Conservation (phyloP, 1,140 invertebrate species). For the Hydropsyche tenuis region DNA sequence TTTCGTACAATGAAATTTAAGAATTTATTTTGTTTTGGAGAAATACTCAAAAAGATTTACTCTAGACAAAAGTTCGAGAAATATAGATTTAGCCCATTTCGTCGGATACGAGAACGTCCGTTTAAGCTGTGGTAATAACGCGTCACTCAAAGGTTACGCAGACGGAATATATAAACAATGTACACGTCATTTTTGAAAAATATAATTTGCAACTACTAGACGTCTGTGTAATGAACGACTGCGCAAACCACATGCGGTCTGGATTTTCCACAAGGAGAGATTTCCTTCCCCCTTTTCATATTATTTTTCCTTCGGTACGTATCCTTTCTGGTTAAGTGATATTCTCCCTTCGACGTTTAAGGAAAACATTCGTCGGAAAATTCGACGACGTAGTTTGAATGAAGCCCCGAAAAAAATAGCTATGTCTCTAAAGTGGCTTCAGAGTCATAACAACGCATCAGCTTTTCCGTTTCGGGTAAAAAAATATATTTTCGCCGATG, state of each 20-base stretch:
- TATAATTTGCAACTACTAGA: slow-evolving; percentile 2
- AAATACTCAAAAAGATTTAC: no score
- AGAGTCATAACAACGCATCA: slow-evolving; percentile 1
- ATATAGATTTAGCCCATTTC: no score
- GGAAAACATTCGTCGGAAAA: neutral
- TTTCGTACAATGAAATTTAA: no score
- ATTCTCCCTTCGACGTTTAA: slow-evolving; percentile 5
- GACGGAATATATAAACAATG: slow-evolving; percentile 6
- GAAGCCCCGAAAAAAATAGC: neutral
- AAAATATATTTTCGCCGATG: neutral
- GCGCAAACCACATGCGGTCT: neutral
- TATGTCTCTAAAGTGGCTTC: neutral
- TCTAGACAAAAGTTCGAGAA: no score
- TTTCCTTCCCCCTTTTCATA: no score
- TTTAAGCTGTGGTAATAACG: slow-evolving; percentile 18
- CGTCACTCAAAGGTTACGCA: slow-evolving; percentile 22
- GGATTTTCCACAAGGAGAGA: no score
- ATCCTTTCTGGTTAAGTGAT: neutral
- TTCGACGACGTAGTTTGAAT: slow-evolving; percentile 3
- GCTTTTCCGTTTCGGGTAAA: neutral
- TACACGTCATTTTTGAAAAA: slow-evolving; percentile 21
- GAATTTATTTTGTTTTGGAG: no score
- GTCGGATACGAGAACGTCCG: neutral
- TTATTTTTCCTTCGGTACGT: no score
- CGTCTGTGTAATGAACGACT: neutral